phyloP scores from a whole-genome alignment of 2,113 vertebrate species.

The Struthidea cinerea region DNA sequence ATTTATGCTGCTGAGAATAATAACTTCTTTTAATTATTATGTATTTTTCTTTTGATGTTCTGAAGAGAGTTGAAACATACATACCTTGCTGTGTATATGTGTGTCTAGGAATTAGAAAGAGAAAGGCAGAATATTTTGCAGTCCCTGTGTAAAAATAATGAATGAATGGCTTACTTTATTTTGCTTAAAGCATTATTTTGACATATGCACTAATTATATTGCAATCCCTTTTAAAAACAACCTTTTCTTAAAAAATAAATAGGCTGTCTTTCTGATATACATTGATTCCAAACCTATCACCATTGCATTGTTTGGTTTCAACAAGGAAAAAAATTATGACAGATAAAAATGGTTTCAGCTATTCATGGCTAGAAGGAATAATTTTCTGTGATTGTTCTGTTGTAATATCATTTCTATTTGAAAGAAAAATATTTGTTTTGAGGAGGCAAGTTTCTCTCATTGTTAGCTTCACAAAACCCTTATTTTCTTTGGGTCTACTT shows the following conservation, averaged over 20 bases:
- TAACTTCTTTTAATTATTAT: background rate
- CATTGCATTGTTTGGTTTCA: background rate
- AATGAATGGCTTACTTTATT: background rate
- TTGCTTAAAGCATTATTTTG: background rate
- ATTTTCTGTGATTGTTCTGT: background rate
- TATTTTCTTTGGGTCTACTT: background rate
- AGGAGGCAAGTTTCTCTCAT: background rate
- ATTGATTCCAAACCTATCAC: background rate
- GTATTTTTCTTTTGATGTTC: background rate
- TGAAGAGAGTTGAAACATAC: background rate
- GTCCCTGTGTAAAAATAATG: background rate
- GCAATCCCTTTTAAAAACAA: background rate
- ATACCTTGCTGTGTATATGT: rapidly evolving
- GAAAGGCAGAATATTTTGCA: background rate
- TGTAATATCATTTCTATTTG: background rate
- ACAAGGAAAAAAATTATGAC: background rate
- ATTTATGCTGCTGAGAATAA: background rate
- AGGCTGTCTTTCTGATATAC: background rate
- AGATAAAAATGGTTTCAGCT: background rate
- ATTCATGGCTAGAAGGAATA: background rate
- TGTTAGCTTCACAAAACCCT: background rate
- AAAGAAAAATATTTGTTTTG: background rate
- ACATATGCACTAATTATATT: background rate
- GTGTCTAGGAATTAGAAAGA: background rate
- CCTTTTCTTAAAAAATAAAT: background rate